Evolutionary conservation across 1,140 invertebrate species (phyloP).

Genomic region (Druon quercuslanigerum): DNA sequence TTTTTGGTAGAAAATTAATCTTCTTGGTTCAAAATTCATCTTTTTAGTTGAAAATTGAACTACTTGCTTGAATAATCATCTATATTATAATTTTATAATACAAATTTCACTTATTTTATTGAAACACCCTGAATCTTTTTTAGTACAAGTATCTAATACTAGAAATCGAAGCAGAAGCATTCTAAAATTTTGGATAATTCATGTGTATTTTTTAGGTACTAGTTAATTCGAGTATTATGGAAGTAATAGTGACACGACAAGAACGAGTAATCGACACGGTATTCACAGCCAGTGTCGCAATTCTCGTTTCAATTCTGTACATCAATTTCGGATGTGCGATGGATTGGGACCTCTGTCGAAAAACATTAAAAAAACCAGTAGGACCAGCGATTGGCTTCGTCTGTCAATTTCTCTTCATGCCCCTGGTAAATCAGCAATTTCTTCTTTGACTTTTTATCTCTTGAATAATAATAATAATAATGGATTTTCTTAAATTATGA

Average conservation of each 20-base stretch:
- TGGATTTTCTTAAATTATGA: constrained; percentile 13
- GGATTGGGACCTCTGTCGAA: constrained; percentile 83
- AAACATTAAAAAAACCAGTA: constrained; percentile 85
- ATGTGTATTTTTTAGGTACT: constrained; percentile 11
- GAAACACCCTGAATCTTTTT: not conserved
- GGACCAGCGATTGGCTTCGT: constrained; percentile 89
- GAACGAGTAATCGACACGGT: constrained; percentile 82
- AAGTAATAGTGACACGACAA: constrained; percentile 80
- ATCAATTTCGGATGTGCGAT: constrained; percentile 96
- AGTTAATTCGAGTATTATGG: constrained; percentile 64
- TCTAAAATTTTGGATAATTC: not conserved
- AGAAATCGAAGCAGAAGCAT: not conserved
- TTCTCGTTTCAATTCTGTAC: constrained; percentile 89
- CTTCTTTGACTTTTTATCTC: constrained; percentile 31
- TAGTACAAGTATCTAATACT: not conserved
- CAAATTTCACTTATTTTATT: no score
- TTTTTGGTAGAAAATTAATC: no score
- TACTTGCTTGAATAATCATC: no score
- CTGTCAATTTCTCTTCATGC: constrained; percentile 93
- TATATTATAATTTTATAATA: no score
- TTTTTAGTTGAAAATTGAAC: no score
- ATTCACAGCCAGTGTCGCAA: constrained; percentile 86
- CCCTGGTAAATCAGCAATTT: constrained; percentile 80
- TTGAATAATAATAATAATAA: constrained; percentile 1
- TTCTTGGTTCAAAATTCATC: no score